Evolutionary conservation across 2,888 invertebrate genomes (phyloP).

Genomic region (Erpobdella octoculata): DNA sequence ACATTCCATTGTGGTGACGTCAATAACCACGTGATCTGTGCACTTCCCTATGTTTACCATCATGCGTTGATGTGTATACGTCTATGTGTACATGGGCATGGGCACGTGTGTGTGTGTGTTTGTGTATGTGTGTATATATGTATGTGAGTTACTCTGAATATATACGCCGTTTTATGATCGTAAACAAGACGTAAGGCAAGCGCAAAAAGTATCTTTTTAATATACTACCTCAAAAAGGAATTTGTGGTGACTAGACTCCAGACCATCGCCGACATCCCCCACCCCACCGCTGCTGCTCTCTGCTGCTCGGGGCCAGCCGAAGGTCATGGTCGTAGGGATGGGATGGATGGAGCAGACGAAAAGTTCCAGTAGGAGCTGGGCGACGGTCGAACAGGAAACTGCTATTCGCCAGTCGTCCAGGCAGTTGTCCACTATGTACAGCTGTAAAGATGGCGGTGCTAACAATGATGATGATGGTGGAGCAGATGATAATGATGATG

Average conservation of each 20-base stretch:
- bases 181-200: neutral
- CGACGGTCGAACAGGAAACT: constrained; percentile 94
- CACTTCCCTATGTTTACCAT: no score
- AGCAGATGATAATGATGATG: neutral
- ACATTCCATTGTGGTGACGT: constrained; percentile 36
- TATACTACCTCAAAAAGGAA: neutral
- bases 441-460: constrained; percentile 6
- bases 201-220: neutral
- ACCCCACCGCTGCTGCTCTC: neutral
- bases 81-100: no score
- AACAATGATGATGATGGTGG: neutral
- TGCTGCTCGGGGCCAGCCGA: constrained; percentile 55
- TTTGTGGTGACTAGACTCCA: neutral
- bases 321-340: constrained; percentile 37
- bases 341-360: constrained; percentile 91
- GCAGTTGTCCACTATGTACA: constrained; percentile 98
- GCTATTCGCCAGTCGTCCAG: constrained; percentile 99
- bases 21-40: constrained; percentile 38
- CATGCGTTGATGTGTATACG: no score
- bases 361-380: constrained; percentile 56
- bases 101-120: no score
- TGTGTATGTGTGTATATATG: no score
- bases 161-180: no score
- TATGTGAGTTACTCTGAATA: no score
- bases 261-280: neutral